Conservation (phyloP, 2,797 vertebrate genomes). For the Melanotaenia boesemani region DNA sequence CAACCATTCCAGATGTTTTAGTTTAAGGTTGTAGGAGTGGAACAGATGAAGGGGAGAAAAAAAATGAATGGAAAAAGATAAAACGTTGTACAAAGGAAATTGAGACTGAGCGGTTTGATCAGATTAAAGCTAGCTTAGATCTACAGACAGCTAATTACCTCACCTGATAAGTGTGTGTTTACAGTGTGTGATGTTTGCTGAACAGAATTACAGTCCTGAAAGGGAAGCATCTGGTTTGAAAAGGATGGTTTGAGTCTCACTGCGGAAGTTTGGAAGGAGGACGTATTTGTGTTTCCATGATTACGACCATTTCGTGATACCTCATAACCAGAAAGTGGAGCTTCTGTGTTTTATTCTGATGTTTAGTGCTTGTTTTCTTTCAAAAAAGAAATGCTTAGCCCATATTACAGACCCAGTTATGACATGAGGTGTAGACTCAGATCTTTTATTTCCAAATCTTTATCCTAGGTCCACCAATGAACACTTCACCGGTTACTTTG, state of each 20-base stretch:
- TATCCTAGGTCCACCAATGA: too few species aligned
- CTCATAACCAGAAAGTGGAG: not conserved
- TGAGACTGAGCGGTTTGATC: slow-evolving; percentile 48
- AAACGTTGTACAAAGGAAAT: not conserved
- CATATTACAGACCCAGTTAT: too few species aligned
- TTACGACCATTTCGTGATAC: not conserved
- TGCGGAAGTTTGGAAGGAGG: slow-evolving; percentile 4
- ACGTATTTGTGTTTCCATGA: not conserved
- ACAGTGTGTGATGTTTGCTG: slow-evolving; percentile 6
- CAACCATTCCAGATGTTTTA: too few species aligned
- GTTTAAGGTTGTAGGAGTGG: too few species aligned
- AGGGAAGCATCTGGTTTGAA: slow-evolving; percentile 26
- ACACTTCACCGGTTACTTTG: too few species aligned
- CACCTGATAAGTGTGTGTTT: slow-evolving; percentile 10
- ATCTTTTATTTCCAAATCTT: too few species aligned
- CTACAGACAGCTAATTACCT: slow-evolving; percentile 55
- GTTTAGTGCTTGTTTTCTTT: not conserved
- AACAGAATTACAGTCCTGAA: not conserved
- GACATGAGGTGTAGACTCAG: too few species aligned
- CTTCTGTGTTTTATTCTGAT: not conserved
- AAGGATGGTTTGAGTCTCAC: slow-evolving; percentile 11
- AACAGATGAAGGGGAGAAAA: too few species aligned
- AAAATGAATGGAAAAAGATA: too few species aligned
- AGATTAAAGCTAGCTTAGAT: slow-evolving; percentile 55
- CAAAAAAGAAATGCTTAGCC: not conserved